Evolutionary conservation across 2,888 invertebrate species (phyloP).

Genomic region (Acleris cristana): DNA sequence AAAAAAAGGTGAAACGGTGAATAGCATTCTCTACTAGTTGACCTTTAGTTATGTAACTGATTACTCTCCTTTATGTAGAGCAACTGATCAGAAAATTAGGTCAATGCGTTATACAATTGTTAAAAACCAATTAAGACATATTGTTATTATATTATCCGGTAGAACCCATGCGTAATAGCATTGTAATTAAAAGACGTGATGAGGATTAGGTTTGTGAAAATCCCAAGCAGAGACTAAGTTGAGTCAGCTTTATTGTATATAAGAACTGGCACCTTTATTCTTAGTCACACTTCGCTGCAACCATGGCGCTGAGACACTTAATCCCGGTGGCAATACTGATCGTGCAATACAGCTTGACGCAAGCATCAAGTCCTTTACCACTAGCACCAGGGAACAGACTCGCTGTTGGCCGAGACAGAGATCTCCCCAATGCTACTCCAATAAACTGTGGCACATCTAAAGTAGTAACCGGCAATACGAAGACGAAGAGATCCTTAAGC

Average conservation of each 20-base stretch:
- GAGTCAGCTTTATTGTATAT: constrained; percentile 2
- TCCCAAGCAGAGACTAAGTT: neutral
- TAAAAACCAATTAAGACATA: too few relatives aligned
- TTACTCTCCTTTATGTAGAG: too few relatives aligned
- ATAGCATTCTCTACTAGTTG: too few relatives aligned
- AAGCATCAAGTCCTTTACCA: neutral
- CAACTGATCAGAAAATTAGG: too few relatives aligned
- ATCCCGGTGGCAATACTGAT: constrained; percentile 5
- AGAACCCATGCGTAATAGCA: too few relatives aligned
- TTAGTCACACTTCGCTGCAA: neutral
- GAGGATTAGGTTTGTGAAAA: neutral
- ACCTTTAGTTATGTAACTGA: too few relatives aligned
- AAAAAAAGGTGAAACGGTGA: too few relatives aligned
- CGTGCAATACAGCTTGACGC: neutral
- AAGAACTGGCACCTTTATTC: neutral
- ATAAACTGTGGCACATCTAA: constrained; percentile 6
- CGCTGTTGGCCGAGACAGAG: constrained; percentile 2
- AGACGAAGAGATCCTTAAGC: neutral
- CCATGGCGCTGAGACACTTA: constrained; percentile 16
- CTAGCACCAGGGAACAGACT: neutral
- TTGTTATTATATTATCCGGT: too few relatives aligned
- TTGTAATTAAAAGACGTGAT: too few relatives aligned
- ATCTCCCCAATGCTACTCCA: neutral
- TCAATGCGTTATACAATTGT: too few relatives aligned
- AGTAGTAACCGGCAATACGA: neutral